Evolutionary conservation across 2,113 vertebrate genomes (phyloP).

Genomic region (Crotalus viridis): DNA sequence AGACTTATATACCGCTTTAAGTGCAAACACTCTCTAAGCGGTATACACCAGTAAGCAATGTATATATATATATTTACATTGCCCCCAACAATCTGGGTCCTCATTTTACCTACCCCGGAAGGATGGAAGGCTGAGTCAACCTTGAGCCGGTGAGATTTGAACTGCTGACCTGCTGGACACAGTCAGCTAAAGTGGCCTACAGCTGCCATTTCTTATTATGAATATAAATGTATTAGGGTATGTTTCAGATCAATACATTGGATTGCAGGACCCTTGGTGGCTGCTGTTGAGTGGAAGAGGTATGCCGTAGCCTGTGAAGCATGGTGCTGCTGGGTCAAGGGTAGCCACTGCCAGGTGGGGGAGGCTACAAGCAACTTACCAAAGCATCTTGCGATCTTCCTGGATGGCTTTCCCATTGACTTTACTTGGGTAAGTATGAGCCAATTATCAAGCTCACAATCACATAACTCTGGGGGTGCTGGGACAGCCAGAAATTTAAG

Average conservation of each 20-base stretch:
- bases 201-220: not conserved
- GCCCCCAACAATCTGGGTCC: too few relatives aligned
- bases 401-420: not conserved
- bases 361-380: not conserved
- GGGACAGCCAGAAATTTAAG: not conserved
- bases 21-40: too few relatives aligned
- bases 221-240: not conserved
- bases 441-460: not conserved
- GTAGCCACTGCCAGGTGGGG: not conserved
- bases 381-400: not conserved
- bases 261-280: not conserved
- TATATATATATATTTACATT: too few relatives aligned
- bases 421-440: not conserved
- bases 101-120: too few relatives aligned
- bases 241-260: not conserved
- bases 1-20: too few relatives aligned
- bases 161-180: too few relatives aligned
- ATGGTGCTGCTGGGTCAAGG: not conserved
- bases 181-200: too few relatives aligned
- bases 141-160: too few relatives aligned
- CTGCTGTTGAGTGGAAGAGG: not conserved
- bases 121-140: too few relatives aligned
- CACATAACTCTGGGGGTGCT: not conserved
- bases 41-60: too few relatives aligned
- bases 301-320: not conserved